phyloP scores from a whole-genome alignment of 53 echinoderm and acorn worm genomes.

The Actinopyga echinites region DNA sequence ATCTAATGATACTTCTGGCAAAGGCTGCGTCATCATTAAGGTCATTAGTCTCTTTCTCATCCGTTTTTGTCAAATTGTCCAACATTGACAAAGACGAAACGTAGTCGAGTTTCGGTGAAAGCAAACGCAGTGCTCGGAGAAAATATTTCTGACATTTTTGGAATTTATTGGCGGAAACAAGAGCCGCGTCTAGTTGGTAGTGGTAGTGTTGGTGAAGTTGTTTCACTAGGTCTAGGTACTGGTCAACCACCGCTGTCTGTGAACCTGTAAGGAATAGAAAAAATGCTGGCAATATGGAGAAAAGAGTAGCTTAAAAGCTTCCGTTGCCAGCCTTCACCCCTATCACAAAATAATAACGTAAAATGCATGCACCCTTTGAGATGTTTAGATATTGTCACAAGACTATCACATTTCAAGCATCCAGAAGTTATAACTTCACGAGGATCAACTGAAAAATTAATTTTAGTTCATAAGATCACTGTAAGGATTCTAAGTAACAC shows the following conservation, averaged over 20 bases:
- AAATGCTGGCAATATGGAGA: no score
- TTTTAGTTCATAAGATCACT: no score
- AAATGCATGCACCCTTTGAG: no score
- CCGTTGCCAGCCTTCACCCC: no score
- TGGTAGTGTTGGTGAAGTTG: constrained; percentile 67
- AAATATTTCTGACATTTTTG: constrained; percentile 81
- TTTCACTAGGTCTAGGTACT: constrained; percentile 7
- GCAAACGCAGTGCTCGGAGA: constrained; percentile 65
- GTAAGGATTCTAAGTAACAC: no score
- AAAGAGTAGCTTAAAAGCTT: no score
- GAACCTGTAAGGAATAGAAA: no score
- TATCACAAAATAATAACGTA: no score
- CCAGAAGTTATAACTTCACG: no score
- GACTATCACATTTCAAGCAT: no score
- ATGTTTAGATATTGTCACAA: no score
- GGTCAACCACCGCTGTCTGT: not conserved
- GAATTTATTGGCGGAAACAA: constrained; percentile 78
- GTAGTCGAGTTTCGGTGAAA: constrained; percentile 41
- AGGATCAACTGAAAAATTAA: no score
- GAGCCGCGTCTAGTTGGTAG: constrained; percentile 69
- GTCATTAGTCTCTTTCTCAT: constrained; percentile 9
- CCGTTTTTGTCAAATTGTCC: constrained; percentile 22
- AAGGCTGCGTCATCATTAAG: constrained; percentile 42
- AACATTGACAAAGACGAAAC: constrained; percentile 60
- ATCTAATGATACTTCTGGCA: not conserved